Evolutionary conservation across 2,888 invertebrate genomes (phyloP).

Genomic region (Eupithecia tripunctaria): DNA sequence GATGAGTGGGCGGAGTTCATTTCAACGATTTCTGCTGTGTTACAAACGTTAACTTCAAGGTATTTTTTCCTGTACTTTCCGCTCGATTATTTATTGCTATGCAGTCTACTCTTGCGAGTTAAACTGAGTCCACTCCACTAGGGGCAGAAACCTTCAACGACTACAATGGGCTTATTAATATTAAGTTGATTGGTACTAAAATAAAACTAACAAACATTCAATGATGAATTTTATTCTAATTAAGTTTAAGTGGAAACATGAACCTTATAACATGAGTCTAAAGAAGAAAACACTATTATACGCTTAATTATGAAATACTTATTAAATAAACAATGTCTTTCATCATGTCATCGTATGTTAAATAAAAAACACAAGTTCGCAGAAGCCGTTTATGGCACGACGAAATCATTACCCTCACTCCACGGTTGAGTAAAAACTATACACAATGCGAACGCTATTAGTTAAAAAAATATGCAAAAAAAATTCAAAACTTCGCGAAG

Average conservation of each 20-base stretch:
- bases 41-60: no score
- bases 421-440: slow-evolving; percentile 38
- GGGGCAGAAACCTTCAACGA: background rate
- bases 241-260: slow-evolving; percentile 84
- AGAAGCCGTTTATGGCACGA: slow-evolving; percentile 67
- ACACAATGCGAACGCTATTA: slow-evolving; percentile 55
- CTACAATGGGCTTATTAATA: background rate
- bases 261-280: slow-evolving; percentile 84
- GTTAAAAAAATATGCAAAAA: slow-evolving; percentile 56
- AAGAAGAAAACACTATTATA: slow-evolving; percentile 83
- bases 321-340: slow-evolving; percentile 83
- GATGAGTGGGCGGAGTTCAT: no score
- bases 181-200: slow-evolving; percentile 30
- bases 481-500: slow-evolving; percentile 53
- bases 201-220: slow-evolving; percentile 68
- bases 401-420: slow-evolving; percentile 39
- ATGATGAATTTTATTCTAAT: slow-evolving; percentile 84
- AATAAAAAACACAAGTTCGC: slow-evolving; percentile 51
- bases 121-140: no score
- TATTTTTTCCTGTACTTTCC: no score
- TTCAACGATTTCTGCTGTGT: no score
- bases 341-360: slow-evolving; percentile 66
- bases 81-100: no score
- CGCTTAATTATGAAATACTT: slow-evolving; percentile 82
- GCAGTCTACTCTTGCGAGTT: no score